These are phyloP conservation scores for Phragmatobia fuliginosa DNA, from an alignment of 2,888 invertebrate species.

Conservation along the genomic window DNA sequence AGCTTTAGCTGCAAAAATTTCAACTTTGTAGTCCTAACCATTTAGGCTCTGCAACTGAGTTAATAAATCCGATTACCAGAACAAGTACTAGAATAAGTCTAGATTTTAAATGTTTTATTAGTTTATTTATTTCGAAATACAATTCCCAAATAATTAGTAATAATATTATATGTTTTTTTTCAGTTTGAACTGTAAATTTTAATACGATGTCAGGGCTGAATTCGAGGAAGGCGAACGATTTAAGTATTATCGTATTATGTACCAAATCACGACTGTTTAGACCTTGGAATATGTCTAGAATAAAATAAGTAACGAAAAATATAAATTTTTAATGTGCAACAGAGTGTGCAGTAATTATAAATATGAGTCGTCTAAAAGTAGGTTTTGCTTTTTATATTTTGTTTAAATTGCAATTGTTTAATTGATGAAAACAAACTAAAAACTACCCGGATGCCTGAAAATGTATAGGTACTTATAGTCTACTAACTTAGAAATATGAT, in stretches of 20 bases:
- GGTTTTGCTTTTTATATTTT: neutral
- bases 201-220: neutral
- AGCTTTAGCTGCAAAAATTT: no score
- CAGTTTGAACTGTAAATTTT: neutral
- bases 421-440: neutral
- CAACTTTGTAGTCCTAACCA: no score
- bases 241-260: slow-evolving; percentile 11
- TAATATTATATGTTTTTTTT: neutral
- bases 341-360: neutral
- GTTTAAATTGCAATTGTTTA: neutral
- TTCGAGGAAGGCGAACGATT: slow-evolving; percentile 8
- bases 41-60: no score
- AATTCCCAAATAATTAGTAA: neutral
- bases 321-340: neutral
- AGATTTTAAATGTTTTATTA: neutral
- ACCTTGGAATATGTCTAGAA: slow-evolving; percentile 20
- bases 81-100: no score
- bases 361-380: neutral
- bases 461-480: neutral
- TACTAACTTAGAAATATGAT: neutral
- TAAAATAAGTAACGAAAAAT: neutral
- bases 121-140: neutral
- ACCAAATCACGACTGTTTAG: slow-evolving; percentile 27
- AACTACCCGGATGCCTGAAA: neutral
- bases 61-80: no score